Evolutionary conservation across 2,888 invertebrate genomes (phyloP), one percentile per base, ranked within the genome.

Genomic region (Troides helena): DNA sequence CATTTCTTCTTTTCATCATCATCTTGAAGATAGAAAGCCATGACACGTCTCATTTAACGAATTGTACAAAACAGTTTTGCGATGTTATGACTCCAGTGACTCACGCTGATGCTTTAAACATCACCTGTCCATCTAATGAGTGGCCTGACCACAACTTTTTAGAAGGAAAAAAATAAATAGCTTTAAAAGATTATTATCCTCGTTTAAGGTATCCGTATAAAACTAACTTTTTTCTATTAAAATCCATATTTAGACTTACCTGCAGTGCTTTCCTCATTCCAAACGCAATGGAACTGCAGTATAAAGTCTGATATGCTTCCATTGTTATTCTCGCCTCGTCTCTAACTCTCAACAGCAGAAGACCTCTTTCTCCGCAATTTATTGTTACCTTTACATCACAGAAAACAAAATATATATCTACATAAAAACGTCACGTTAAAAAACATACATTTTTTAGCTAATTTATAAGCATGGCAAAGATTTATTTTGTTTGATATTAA

Each of bases 251-350:
- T 21, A 56, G 21, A 71, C 73, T 81, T 77, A 96, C 96, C 92
- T 98, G 97, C 69, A 99, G 90, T n/a, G 99, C 98, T 93, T 99
- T 99, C 73, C 99, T 95, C 95, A 99, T 98, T 39, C 99, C 99
- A 85, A 99, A 99, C 0, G 99, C 99, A 66, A 99, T 97, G 68
- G 99, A 98, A 87, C 99, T 99, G 86, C 99, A 99, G 82, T 99
- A 99, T 1, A 99, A 93, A 0, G 98, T 98, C 87, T 99, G 98
- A 84, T 98, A 99, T 0, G 99, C 98, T 79, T 98, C 97, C 91
- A 99, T 96, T 0, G 99, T 99, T 96, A 99, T 98, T 74, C 97
- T 94, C 70, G 99, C 96, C 92, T 99, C 99, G 85, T 99, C 99
- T 30, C 99, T 94, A 6, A 99, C 97, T 77, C 99, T 94, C 67